phyloP scores from a whole-genome alignment of 2,888 invertebrate genomes.

The Sarcophaga caerulescens region DNA sequence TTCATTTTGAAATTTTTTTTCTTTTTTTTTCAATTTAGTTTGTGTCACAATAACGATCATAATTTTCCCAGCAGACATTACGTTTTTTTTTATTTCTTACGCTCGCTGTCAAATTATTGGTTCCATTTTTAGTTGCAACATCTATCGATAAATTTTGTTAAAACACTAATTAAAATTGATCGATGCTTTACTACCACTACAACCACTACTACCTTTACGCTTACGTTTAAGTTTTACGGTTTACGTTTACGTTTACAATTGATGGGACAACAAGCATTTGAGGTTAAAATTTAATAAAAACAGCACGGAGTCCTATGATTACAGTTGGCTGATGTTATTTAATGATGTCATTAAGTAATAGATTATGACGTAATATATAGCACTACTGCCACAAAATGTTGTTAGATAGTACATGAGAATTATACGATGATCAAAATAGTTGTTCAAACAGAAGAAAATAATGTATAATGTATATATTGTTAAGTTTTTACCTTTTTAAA shows the following conservation, averaged over 20 bases:
- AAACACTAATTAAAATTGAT: conserved; percentile 67
- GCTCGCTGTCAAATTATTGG: conserved; percentile 58
- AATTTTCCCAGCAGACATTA: conserved; percentile 58
- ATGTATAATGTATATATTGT: too few species aligned
- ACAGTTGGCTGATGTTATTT: background rate
- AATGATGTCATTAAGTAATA: background rate
- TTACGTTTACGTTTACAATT: conserved; percentile 5
- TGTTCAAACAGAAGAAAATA: too few species aligned
- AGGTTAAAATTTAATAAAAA: conserved; percentile 26
- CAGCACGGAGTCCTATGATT: conserved; percentile 13
- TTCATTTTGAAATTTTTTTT: conserved; percentile 16
- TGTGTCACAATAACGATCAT: conserved; percentile 66
- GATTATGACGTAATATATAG: background rate
- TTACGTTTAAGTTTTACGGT: conserved; percentile 26
- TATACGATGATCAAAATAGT: too few species aligned
- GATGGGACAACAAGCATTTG: conserved; percentile 6
- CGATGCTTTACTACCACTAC: conserved; percentile 40
- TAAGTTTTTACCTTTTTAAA: too few species aligned
- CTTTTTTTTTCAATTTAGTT: conserved; percentile 50
- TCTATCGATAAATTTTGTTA: conserved; percentile 53
- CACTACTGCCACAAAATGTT: background rate
- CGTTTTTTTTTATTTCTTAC: background rate
- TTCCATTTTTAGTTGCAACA: conserved; percentile 54
- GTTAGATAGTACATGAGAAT: too few species aligned
- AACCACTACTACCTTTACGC: too few species aligned